Evolutionary conservation across 2,888 invertebrate species (phyloP), one percentile per base, ranked within the genome.

Genomic region (Dicyrtoma fusca): DNA sequence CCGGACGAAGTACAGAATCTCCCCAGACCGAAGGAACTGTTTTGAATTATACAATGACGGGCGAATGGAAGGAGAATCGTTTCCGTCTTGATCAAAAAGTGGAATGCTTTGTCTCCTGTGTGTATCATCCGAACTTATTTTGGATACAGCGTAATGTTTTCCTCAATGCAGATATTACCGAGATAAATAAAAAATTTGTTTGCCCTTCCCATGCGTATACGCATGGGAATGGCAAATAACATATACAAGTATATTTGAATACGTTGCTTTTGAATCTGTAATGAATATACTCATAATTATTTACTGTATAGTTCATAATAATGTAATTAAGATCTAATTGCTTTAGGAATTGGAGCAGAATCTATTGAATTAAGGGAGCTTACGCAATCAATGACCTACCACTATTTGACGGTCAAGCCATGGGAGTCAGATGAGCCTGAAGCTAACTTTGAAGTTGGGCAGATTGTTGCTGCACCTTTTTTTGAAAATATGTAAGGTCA

Each of bases 51-150:
- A 8, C 8, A 34, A 8, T 34, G 34, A 34, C 8, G 34, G 8
- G 34, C 4, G 8, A 34, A 3, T 34, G 3, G 34, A 34, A 34
- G 3, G 8, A 34, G 8, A 34, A 8, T 34, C 34, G 4, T 5
- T 19, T 55, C 26, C 64, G 44, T 23, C 34, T 8, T 23, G 89
- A 89, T 73, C 87, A 89, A 1, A 87, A 88, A 17, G 88, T 93
- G 82, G 91, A 95, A 82, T 92, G 95, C n/a, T 95, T 91, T 84
- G 91, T 95, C 3, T 93, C 94, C 0, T 93, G 94, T 0, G 89
- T 93, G 76, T 90, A 91, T 14, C 89, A 89, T 34, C 95, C 95
- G 0, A 86, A 85, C n/a, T 86, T 86, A 75, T 95, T 96, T 85
- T 96, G 94, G 94, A 88, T 95, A 10, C 95, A 95, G 85, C 87